Base-by-base conservation (phyloP, 2,113 vertebrate species). In the Pangasianodon gigas region DNA sequence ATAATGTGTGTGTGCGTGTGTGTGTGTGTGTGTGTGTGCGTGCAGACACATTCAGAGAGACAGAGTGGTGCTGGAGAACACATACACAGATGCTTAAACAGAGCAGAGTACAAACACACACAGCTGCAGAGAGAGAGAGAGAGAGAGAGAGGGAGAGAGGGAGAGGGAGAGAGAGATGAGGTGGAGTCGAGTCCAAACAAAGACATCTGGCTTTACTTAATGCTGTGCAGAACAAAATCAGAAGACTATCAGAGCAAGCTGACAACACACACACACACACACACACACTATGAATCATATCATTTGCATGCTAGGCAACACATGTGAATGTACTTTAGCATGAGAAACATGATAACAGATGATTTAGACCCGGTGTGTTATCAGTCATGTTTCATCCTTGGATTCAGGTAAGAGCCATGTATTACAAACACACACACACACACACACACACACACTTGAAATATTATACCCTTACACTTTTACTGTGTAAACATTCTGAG, bases 191-290 rank as follows among this genome's bases (percentile, higher is more conserved):
- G 90, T 85, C 86, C 91, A 88, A 86, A 89, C 90, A 87, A 86
- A 90, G 88, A 91, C 90, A 92, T 92, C 89, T 91, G 92, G 90
- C 89, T 91, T 92, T 91, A 91, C 89, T 91, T 92, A 91, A 91
- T 91, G 89, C 84, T 84, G 88, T 81, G 89, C 89, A 84, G 87
- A 90, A 85, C 83, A 91, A 90, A 90, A 90, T 91, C 87, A 92
- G 58, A 90, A 69, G n/a, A 85, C 84, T 87, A 86, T 91, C 89
- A 91, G 77, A 84, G 88, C 41, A 67, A 90, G 88, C 86, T 77
- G 88, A 91, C 89, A 89, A 89, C 44, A 87, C 85, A 87, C 54
- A 89, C 79, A 89, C 80, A 79, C 67, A 90, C 41, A 84, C 86
- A 85, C 52, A 75, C 75, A 75, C 82, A 88, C 32, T 13, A 48